Conservation (phyloP, 2,113 vertebrate genomes). For the Mus musculus region GRCm39 chr5:38827001-38827500, state of each 20-base stretch:
- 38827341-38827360: background rate
- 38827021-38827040: conserved; percentile 84
- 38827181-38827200: conserved; percentile 52
- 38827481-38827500: background rate
- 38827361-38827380: background rate
- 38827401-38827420: no score
- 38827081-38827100: conserved; percentile 85
- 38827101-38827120: conserved; percentile 71
- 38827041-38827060: conserved; percentile 82
- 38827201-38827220: background rate
- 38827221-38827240: background rate
- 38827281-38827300: background rate
- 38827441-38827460: background rate
- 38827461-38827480: rapidly evolving
- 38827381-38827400: rapidly evolving
- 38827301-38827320: background rate
- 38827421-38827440: background rate
- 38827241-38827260: conserved; percentile 5
- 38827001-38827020: conserved; percentile 84
- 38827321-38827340: background rate
- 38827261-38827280: background rate
- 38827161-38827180: conserved; percentile 64
- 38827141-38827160: conserved; percentile 63
- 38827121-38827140: conserved; percentile 72
- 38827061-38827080: conserved; percentile 79